Base-by-base conservation (phyloP, 2,113 vertebrate genomes). In the Copsychus sechellarum region DNA sequence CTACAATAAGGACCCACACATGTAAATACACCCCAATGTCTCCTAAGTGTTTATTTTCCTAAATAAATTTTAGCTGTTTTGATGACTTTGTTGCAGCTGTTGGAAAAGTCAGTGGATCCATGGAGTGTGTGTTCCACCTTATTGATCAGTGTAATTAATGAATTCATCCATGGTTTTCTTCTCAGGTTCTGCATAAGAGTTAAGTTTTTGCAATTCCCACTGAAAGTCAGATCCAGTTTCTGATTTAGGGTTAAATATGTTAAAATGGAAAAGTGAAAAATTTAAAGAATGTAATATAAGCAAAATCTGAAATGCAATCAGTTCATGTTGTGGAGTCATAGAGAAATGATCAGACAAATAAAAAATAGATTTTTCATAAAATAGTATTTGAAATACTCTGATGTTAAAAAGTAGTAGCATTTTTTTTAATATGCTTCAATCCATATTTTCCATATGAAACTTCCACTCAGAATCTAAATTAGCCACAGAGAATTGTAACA, bases 1-100 rank as follows among this genome's bases (percentile, higher is more conserved):
- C 15, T 34, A 17, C 16, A 56, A 13, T 12, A 65, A 36, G 10
- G 12, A 77, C 7, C 2, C 31, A 38, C 31, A 40, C 4, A 1
- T n/a, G 3, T 15, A 29, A 12, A 71, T n/a, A 57, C 56, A 34
- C 22, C 51, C 1, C 0, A 1, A 5, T 33, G 5, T 20, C 8
- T 29, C 7, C 5, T 22, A 69, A 72, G 16, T 38, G 47, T 26
- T n/a, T 74, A 11, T 24, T 48, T 80, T 84, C 31, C 22, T 61
- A 22, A 40, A 45, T 51, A 60, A 56, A 48, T 81, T 73, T 45
- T 17, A 66, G 2, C n/a, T 66, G 3, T 5, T 89, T 89, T 20
- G 57, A 28, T 73, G 33, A 62, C 8, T 77, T 61, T 38, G 4
- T 48, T 38, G 12, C 18, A 58, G 24, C 24, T 67, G 11, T 53